Evolutionary conservation across 2,888 invertebrate species (phyloP).

Genomic region (Congeria kusceri): DNA sequence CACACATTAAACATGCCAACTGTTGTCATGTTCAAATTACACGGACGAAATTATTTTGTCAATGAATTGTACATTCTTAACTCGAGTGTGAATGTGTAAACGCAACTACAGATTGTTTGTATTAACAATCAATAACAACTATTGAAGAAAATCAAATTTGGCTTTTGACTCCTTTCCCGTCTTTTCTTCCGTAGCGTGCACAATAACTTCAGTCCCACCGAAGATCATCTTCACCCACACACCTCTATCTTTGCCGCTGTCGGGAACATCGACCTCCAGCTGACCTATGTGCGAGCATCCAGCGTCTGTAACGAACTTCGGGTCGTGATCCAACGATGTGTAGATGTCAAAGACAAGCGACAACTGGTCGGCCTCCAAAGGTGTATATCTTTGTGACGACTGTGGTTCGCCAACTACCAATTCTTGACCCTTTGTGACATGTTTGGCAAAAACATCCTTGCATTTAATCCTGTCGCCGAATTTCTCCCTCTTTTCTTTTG

Average conservation of each 20-base stretch:
- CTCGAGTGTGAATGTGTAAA: too few species aligned
- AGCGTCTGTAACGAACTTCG: conserved; percentile 59
- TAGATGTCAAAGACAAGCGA: conserved; percentile 61
- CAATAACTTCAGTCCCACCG: conserved; percentile 68
- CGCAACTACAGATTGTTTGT: too few species aligned
- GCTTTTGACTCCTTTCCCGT: conserved; percentile 49
- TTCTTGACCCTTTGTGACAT: conserved; percentile 62
- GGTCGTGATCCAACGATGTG: conserved; percentile 53
- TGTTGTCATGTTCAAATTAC: too few species aligned
- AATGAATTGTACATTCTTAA: too few species aligned
- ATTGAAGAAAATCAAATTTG: conserved; percentile 48
- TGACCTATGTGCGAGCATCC: conserved; percentile 61
- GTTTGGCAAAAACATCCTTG: conserved; percentile 62
- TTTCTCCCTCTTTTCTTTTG: conserved; percentile 43
- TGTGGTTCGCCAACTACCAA: conserved; percentile 57
- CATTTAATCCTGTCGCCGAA: conserved; percentile 58
- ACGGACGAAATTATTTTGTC: too few species aligned
- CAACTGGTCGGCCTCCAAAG: conserved; percentile 54
- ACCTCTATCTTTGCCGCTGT: conserved; percentile 56
- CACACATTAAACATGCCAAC: too few species aligned
- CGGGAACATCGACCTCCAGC: conserved; percentile 57
- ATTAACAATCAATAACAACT: too few species aligned
- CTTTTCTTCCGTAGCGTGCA: conserved; percentile 58
- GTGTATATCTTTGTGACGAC: conserved; percentile 55
- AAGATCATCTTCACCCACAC: conserved; percentile 62